These are phyloP conservation scores for Gallinago stenura DNA, from an alignment of 2,797 vertebrate genomes.

Conservation along the genomic window DNA sequence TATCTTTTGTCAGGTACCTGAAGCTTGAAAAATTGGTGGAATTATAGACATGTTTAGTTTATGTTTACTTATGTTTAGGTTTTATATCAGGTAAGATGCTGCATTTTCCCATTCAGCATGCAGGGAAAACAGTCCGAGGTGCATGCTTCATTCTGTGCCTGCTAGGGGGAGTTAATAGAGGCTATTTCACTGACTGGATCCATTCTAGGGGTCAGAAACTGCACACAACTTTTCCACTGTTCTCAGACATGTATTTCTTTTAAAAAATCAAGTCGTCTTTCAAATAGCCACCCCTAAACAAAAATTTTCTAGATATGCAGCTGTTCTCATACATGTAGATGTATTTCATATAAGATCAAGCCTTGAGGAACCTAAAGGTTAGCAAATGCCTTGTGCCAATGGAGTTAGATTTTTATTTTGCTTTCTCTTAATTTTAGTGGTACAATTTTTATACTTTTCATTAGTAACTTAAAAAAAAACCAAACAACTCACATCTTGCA, in stretches of 20 bases:
- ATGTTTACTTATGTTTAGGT: neutral
- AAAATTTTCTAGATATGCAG: neutral
- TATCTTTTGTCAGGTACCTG: neutral
- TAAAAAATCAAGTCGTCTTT: neutral
- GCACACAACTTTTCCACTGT: neutral
- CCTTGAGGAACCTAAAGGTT: neutral
- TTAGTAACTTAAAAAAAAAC: neutral
- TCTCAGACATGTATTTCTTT: neutral
- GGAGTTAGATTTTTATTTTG: neutral
- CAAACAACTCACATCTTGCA: neutral
- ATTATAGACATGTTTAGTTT: neutral
- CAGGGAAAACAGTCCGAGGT: neutral
- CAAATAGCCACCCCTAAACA: neutral
- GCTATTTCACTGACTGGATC: neutral
- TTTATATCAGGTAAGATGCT: neutral
- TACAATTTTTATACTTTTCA: neutral
- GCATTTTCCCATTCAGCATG: neutral
- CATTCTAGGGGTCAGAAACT: neutral
- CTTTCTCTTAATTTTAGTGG: neutral
- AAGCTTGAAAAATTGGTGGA: neutral
- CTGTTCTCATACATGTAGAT: neutral
- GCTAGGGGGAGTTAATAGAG: rapidly evolving
- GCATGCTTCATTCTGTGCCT: neutral
- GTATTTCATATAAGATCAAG: neutral
- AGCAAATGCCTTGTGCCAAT: neutral